phyloP scores from a whole-genome alignment of 2,888 invertebrate species.

The Anarsia innoxiella region DNA sequence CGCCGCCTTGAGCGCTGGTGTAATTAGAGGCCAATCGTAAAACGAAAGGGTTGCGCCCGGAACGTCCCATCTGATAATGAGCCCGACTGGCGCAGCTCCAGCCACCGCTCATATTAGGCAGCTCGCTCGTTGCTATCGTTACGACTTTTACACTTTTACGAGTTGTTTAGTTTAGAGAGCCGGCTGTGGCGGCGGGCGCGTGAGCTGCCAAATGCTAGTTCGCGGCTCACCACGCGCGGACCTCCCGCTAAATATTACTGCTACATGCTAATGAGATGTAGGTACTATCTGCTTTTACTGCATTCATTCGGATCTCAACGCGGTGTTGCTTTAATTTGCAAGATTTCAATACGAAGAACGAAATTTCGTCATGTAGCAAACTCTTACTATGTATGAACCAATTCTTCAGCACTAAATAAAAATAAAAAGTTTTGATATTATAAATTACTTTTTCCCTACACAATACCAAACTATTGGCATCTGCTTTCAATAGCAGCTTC shows the following conservation, averaged over 20 bases:
- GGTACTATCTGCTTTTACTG: no score
- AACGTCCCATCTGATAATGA: conserved; percentile 74
- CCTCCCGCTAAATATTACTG: conserved; percentile 57
- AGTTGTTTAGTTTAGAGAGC: conserved; percentile 70
- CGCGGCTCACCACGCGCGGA: conserved; percentile 67
- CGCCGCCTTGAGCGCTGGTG: conserved; percentile 65
- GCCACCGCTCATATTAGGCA: conserved; percentile 66
- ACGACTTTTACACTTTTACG: conserved; percentile 75
- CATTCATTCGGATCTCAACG: conserved; percentile 20
- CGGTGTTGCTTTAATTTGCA: conserved; percentile 19
- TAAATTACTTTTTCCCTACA: no score
- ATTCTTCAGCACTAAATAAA: background rate
- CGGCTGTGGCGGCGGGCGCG: conserved; percentile 47
- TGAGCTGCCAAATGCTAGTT: conserved; percentile 71
- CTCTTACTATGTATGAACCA: conserved; percentile 15
- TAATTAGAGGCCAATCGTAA: conserved; percentile 75
- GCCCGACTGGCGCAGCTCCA: conserved; percentile 69
- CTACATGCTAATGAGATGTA: conserved; percentile 66
- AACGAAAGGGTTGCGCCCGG: conserved; percentile 68
- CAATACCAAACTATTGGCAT: conserved; percentile 44
- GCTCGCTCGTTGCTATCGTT: conserved; percentile 63
- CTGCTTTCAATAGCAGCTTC: conserved; percentile 60
- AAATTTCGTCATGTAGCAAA: conserved; percentile 18
- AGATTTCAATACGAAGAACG: no score
- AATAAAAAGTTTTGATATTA: no score